These are phyloP conservation scores for Crotophaga sulcirostris DNA, from an alignment of 2,113 vertebrate species.

Conservation along the genomic window DNA sequence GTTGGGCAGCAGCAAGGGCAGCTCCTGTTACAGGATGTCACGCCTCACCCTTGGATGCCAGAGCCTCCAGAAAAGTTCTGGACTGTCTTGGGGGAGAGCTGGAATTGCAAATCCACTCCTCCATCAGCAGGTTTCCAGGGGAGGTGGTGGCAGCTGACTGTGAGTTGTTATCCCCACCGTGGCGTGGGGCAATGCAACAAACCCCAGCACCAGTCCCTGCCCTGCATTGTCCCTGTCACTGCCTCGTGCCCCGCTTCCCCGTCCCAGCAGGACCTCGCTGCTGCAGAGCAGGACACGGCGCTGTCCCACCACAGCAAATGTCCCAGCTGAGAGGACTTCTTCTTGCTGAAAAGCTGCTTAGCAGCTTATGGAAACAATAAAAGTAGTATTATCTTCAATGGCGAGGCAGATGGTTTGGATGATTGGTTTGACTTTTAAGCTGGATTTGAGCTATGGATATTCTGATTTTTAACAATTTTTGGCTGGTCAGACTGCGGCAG, in stretches of 20 bases:
- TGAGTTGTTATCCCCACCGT: rapidly evolving
- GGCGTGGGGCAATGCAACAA: not conserved
- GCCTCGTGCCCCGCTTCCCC: not conserved
- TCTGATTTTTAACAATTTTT: conserved; percentile 64
- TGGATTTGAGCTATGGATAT: conserved; percentile 68
- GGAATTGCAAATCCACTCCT: not conserved
- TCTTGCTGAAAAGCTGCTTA: conserved; percentile 64
- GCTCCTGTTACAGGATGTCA: not conserved
- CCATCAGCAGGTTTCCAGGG: not conserved
- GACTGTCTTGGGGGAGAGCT: not conserved
- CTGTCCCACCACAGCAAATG: not conserved
- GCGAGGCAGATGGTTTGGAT: conserved; percentile 64
- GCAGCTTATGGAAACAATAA: conserved; percentile 69
- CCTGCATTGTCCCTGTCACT: not conserved
- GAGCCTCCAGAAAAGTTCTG: not conserved
- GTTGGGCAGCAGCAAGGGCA: conserved; percentile 7
- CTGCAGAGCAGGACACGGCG: rapidly evolving
- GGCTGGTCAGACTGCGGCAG: not conserved
- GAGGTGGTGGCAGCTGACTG: not conserved
- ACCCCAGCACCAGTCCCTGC: not conserved
- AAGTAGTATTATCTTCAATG: conserved; percentile 64
- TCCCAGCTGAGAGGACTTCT: conserved; percentile 37
- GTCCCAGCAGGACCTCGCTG: not conserved
- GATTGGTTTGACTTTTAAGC: conserved; percentile 71
- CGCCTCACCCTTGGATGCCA: not conserved